phyloP scores from a whole-genome alignment of 2,888 invertebrate genomes.

The Sepiola atlantica region DNA sequence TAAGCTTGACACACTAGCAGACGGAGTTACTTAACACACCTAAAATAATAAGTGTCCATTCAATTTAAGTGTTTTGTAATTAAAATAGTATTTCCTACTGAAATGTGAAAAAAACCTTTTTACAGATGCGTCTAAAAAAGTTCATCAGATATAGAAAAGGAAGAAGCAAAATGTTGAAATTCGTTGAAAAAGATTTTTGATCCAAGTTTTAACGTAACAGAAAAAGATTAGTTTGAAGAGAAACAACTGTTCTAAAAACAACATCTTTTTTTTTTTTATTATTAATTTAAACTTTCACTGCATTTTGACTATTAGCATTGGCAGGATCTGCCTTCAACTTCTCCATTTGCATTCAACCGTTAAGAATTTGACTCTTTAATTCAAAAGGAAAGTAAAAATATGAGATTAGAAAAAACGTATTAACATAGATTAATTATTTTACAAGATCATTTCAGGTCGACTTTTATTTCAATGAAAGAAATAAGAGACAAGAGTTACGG shows the following conservation, averaged over 20 bases:
- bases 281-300: no score
- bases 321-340: not conserved
- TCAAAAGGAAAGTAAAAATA: not conserved
- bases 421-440: not conserved
- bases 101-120: no score
- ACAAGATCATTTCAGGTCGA: not conserved
- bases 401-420: not conserved
- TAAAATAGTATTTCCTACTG: no score
- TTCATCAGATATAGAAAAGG: no score
- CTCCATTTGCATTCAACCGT: not conserved
- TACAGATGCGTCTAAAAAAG: no score
- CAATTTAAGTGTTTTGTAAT: no score
- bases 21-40: no score
- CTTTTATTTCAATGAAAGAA: not conserved
- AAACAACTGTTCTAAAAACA: not conserved
- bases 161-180: not conserved
- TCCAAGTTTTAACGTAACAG: not conserved
- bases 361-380: not conserved
- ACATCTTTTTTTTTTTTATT: no score
- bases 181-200: not conserved
- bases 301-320: no score
- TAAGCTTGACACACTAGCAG: no score
- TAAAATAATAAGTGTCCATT: no score
- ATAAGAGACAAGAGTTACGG: not conserved
- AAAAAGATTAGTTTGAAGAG: not conserved